These are phyloP conservation scores for Acleris sparsana DNA, from an alignment of 2,888 invertebrate species.

Conservation along the genomic window DNA sequence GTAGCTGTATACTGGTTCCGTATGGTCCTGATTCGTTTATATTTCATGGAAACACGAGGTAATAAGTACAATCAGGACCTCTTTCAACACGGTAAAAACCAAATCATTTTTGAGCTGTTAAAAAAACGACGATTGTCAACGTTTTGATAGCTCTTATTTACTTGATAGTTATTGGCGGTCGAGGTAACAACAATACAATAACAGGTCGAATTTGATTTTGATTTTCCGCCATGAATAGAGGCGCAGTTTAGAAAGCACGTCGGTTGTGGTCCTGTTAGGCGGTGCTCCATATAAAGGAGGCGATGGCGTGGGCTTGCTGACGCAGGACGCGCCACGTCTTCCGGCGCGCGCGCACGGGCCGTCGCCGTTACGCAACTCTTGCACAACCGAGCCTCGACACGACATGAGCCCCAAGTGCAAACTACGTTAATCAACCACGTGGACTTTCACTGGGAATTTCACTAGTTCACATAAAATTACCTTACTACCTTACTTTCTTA, in stretches of 20 bases:
- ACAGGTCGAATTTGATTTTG: no score
- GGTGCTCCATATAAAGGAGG: slow-evolving; percentile 26
- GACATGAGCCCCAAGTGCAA: slow-evolving; percentile 62
- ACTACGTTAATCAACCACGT: slow-evolving; percentile 65
- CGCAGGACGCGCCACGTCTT: slow-evolving; percentile 27
- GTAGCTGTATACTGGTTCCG: not conserved
- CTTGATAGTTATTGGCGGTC: no score
- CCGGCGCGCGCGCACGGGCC: not conserved
- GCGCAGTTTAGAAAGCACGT: not conserved
- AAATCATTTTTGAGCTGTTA: no score
- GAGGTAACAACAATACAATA: no score
- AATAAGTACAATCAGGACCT: not conserved
- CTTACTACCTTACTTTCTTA: no score
- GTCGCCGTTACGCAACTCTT: slow-evolving; percentile 44
- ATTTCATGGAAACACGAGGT: not conserved
- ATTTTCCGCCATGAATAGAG: no score
- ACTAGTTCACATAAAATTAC: slow-evolving; percentile 43
- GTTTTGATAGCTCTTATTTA: no score
- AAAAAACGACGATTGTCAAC: no score
- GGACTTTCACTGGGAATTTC: slow-evolving; percentile 66
- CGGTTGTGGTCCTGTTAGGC: slow-evolving; percentile 7
- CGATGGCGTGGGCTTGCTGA: slow-evolving; percentile 37
- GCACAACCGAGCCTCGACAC: slow-evolving; percentile 53
- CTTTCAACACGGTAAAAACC: no score
- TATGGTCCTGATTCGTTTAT: not conserved